These are phyloP conservation scores for Xanthia togata DNA, from an alignment of 2,888 invertebrate species.

Conservation along the genomic window DNA sequence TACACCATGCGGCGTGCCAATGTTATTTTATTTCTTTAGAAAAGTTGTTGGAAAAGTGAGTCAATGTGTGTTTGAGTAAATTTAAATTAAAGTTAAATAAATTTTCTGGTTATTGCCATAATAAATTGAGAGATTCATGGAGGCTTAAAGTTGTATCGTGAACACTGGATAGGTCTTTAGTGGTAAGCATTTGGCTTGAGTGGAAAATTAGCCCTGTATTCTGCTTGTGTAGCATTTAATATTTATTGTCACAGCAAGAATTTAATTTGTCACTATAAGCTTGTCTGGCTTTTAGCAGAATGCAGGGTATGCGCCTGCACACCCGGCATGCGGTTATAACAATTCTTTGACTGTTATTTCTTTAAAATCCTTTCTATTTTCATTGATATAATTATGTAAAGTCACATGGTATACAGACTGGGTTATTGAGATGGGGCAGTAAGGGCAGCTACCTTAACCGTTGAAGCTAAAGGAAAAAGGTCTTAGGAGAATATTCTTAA, in stretches of 20 bases:
- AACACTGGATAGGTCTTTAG: constrained; percentile 39
- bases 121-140: constrained; percentile 66
- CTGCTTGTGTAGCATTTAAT: constrained; percentile 43
- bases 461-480: no score
- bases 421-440: no score
- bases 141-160: constrained; percentile 63
- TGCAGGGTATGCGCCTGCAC: constrained; percentile 63
- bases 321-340: constrained; percentile 73
- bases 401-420: constrained; percentile 32
- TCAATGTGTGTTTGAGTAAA: constrained; percentile 42
- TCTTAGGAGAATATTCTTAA: no score
- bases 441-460: no score
- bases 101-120: constrained; percentile 76
- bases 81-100: constrained; percentile 63
- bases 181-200: constrained; percentile 42
- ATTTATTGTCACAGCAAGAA: constrained; percentile 29
- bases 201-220: constrained; percentile 56
- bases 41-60: constrained; percentile 59
- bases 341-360: constrained; percentile 62
- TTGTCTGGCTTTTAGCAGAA: constrained; percentile 60
- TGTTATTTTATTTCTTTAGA: constrained; percentile 72
- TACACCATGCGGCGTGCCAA: constrained; percentile 84
- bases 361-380: constrained; percentile 35
- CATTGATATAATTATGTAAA: constrained; percentile 49
- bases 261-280: constrained; percentile 30